Percentiles rank a stretch among this genome's conserved stretches.
Conservation (phyloP, 1,140 invertebrate species). For the Mactra quadrangularis region DNA sequence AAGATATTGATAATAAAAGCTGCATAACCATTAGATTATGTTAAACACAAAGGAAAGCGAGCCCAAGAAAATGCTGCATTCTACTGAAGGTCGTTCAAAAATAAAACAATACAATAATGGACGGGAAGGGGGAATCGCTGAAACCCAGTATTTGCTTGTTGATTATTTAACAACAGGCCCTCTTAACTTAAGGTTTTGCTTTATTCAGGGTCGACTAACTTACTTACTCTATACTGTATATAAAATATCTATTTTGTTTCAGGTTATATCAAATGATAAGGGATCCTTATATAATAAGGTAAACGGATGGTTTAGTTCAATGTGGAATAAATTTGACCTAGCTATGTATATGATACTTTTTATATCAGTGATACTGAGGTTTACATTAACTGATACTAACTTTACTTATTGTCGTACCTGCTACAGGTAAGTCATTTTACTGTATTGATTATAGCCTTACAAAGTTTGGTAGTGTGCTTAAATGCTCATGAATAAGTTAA, state of each 20-base stretch:
- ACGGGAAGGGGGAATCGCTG: too few species aligned
- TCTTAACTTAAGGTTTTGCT: too few species aligned
- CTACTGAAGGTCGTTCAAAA: neutral
- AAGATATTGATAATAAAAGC: too few species aligned
- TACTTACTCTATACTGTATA: neutral
- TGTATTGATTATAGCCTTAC: too few species aligned
- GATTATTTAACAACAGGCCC: too few species aligned
- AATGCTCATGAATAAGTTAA: too few species aligned
- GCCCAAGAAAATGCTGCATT: neutral
- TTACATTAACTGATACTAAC: conserved; percentile 58
- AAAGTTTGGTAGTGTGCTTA: too few species aligned
- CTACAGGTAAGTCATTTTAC: conserved; percentile 71
- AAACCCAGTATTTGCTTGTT: too few species aligned
- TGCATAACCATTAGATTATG: too few species aligned
- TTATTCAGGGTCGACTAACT: too few species aligned
- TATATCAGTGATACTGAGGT: conserved; percentile 75
- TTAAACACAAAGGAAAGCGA: too few species aligned
- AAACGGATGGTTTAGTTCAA: conserved; percentile 73
- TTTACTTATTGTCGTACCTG: conserved; percentile 72
- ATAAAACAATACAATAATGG: too few species aligned
- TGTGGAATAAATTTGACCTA: conserved; percentile 82
- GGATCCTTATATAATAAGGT: conserved; percentile 75
- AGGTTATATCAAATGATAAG: conserved; percentile 74
- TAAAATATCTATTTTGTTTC: conserved; percentile 9
- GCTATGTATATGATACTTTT: conserved; percentile 77